Base-by-base conservation (phyloP, 2,888 invertebrate species). In the Phytoseiulus persimilis region DNA sequence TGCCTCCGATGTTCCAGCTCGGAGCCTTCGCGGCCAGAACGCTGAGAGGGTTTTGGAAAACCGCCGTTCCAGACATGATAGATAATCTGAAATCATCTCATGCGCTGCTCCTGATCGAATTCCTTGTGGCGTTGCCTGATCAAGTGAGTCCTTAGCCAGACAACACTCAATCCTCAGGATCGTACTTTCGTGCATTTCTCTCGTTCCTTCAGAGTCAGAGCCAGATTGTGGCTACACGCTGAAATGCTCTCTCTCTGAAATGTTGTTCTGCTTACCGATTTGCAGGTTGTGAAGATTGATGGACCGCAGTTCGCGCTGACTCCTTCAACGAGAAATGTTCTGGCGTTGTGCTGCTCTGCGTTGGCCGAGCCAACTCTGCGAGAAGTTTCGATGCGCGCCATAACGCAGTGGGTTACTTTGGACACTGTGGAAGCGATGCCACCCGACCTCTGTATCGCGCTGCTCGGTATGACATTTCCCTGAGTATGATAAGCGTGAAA, bases 11-110 rank as follows among this genome's bases (percentile, higher is more conserved):
- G 11, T 87, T 87, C n/a, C 32, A 87, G 87, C 45, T 87, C 28
- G 32, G 31, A 28, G 87, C 87, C 9, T 39, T 87, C 28, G 87
- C 87, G 32, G 87, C 87, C 3, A 32, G 87, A n/a, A 87, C 87
- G 18, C 23, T 87, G 23, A 11, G 28, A 45, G 32, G 28, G 31
- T 87, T 87, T 31, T 87, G 87, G 87, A 33, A 87, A 14, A 33
- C 39, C 11, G 87, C 87, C 9, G 87, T 87, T 33, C n/a, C 1
- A 9, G 87, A 87, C 87, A 87, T 87, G 87, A 87, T 87, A n/a
- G 87, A 32, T 28, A 87, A 87, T 45, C 45, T 87, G 3, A n/a
- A 45, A 45, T 33, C 32, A 11, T 32, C 32, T 87, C 87, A 87
- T 6, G 31, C 87, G 6, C 32, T 87, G 32, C 87, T 87, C 39